These are phyloP conservation scores for Stegodyphus mimosarum DNA, from an alignment of 1,140 invertebrate genomes.

Conservation along the genomic window DNA sequence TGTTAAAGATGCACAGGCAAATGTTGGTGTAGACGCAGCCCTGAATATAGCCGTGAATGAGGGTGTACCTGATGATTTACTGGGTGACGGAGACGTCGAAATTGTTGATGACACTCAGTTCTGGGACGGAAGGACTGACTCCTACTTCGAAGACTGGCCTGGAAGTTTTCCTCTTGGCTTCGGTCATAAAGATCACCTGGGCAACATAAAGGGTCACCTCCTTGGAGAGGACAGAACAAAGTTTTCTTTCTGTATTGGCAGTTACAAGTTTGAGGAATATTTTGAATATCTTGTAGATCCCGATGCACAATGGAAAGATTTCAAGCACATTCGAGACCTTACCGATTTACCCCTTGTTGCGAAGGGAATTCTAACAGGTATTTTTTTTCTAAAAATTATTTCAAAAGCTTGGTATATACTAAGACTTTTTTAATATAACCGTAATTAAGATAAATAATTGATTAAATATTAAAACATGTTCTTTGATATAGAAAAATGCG, in stretches of 20 bases:
- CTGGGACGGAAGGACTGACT: not conserved
- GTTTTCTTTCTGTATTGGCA: not conserved
- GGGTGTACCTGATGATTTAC: not conserved
- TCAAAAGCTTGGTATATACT: not conserved
- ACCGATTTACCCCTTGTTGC: conserved; percentile 85
- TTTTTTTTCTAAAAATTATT: not conserved
- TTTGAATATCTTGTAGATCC: conserved; percentile 77
- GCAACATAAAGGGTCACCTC: not conserved
- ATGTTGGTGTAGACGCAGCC: not conserved
- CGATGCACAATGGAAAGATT: conserved; percentile 83
- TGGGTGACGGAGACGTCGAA: not conserved
- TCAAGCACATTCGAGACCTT: conserved; percentile 79
- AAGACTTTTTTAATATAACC: no score
- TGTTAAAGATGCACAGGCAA: not conserved
- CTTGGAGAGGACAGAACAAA: not conserved
- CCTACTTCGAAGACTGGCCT: not conserved
- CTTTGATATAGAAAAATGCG: no score
- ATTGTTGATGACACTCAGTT: no score
- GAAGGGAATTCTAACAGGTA: conserved; percentile 84
- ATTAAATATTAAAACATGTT: no score
- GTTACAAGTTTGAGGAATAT: not conserved
- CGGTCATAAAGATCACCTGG: not conserved
- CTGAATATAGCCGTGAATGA: not conserved
- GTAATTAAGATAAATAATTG: no score
- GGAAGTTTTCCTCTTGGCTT: not conserved